Conservation (phyloP, 2,888 invertebrate species). For the Stegana nigrithorax region DNA sequence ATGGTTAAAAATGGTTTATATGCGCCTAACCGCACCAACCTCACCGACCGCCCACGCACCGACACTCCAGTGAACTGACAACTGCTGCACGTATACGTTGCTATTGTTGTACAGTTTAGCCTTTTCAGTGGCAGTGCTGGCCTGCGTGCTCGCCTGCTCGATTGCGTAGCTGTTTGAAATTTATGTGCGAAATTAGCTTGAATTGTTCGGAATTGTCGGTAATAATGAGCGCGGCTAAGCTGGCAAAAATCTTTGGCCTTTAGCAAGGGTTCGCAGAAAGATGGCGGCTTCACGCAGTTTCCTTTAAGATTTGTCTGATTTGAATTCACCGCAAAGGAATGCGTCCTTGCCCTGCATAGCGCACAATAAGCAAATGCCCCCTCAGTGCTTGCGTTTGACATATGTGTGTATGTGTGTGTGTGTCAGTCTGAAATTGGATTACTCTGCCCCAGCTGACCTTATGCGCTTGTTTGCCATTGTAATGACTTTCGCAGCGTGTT, state of each 20-base stretch:
- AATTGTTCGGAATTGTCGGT: slow-evolving; percentile 59
- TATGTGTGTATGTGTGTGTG: too few species aligned
- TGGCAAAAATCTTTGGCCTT: slow-evolving; percentile 1
- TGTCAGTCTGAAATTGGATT: too few species aligned
- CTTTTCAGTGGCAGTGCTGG: background rate
- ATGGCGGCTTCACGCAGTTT: background rate
- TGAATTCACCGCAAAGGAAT: slow-evolving; percentile 5
- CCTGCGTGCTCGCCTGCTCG: background rate
- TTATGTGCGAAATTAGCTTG: slow-evolving; percentile 43
- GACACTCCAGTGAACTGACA: background rate
- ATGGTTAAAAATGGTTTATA: slow-evolving; percentile 1
- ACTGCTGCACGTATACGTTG: too few species aligned
- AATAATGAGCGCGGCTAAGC: slow-evolving; percentile 34
- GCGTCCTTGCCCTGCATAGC: too few species aligned
- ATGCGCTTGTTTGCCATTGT: too few species aligned
- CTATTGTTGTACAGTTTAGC: too few species aligned
- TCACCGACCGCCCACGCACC: background rate
- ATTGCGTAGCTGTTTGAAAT: slow-evolving; percentile 15
- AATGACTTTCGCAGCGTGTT: background rate
- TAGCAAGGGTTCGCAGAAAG: background rate
- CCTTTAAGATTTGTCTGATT: slow-evolving; percentile 3
- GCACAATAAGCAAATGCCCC: too few species aligned
- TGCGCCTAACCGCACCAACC: background rate
- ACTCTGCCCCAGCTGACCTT: too few species aligned
- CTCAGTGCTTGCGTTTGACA: too few species aligned